These are phyloP conservation scores for Monodelphis domestica DNA, from an alignment of 2,797 vertebrate genomes.

Conservation along the genomic window DNA sequence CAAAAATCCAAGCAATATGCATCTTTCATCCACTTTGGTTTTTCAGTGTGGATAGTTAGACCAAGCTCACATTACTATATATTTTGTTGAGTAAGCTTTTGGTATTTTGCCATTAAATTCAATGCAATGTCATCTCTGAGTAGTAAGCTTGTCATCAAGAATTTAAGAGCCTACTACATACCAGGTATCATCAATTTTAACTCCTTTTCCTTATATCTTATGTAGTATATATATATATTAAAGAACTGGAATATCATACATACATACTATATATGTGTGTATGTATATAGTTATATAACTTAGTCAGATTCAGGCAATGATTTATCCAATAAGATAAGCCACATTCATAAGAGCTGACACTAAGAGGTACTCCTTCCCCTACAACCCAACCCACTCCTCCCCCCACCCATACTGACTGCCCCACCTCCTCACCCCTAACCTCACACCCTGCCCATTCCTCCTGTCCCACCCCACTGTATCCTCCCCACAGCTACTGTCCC, in stretches of 20 bases:
- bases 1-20: neutral
- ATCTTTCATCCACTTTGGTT: neutral
- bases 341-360: neutral
- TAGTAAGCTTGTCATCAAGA: neutral
- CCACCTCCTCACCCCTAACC: no score
- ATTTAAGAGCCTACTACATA: neutral
- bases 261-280: neutral
- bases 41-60: neutral
- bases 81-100: neutral
- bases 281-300: no score
- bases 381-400: no score
- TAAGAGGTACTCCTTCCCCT: no score
- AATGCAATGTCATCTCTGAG: neutral
- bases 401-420: no score
- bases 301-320: neutral
- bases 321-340: neutral
- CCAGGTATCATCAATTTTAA: neutral
- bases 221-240: neutral
- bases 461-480: no score
- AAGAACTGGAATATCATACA: neutral
- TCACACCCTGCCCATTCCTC: no score
- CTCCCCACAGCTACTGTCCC: no score
- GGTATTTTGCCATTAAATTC: neutral
- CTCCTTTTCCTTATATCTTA: neutral
- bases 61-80: neutral